Evolutionary conservation across 2,888 invertebrate genomes (phyloP), one percentile per base, ranked within the genome.

Genomic region (Toxonevra muliebris): DNA sequence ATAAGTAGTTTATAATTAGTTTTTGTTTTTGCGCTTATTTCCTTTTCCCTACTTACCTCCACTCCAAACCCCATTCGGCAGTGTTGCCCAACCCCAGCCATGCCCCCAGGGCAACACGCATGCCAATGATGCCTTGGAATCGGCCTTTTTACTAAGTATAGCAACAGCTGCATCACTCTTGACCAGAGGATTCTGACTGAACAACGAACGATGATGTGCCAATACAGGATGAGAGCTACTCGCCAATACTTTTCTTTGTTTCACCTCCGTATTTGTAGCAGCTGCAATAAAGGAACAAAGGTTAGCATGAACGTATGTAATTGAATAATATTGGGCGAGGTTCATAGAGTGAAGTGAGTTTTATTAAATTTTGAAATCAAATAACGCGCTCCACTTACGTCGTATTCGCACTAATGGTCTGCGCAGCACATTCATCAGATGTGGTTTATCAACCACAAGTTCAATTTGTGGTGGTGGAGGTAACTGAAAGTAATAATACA

Each of bases 401-500:
- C 89, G 85, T 50, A 90, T 89, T 84, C 89, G 86, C 69, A 90
- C 89, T 1, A 89, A 86, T 12, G 89, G 89, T 74, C 89, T 86
- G 72, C 89, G 88, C 80, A 90, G 87, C 11, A 89, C 89, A 55
- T 89, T 89, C 80, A 89, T 89, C 52, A 89, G 87, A 81, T 89
- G 89, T 1, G 90, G 89, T 86, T 91, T 91, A 60, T 90, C 90
- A 87, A 91, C 90, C 77, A 91, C 89, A 76, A 91, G 86, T 81
- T 91, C 91, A 81, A 91, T 89, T 86, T 91, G 91, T 10, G 91
- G 91, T 5, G 92, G 91, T 2, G 91, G 90, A 62, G 91, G 92
- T 75, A 92, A 85, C 90, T 91, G 20, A 86, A 82, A 74, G 57
- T 50, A 69, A 54, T 11, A 58, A 48, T 41, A 11, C 20, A 19